Evolutionary conservation across 2,888 invertebrate genomes (phyloP).

Genomic region (Brachyptera risi): DNA sequence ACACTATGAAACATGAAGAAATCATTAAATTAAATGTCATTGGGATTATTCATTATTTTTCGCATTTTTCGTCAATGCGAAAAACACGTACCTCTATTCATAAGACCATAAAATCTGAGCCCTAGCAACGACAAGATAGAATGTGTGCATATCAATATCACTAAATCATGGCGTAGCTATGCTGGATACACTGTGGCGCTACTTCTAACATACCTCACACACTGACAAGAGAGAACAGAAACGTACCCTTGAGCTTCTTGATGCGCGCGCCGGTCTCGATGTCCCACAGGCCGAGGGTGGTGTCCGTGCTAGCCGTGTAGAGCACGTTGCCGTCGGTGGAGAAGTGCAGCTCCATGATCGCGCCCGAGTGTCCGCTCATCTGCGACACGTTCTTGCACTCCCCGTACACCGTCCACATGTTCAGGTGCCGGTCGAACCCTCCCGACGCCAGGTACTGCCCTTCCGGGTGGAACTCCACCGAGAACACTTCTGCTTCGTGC

Average conservation of each 20-base stretch:
- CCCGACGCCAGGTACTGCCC: conserved; percentile 91
- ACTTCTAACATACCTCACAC: too few relatives aligned
- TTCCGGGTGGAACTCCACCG: conserved; percentile 91
- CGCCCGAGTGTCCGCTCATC: conserved; percentile 92
- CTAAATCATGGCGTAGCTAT: too few relatives aligned
- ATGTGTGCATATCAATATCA: too few relatives aligned
- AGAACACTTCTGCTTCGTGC: conserved; percentile 94
- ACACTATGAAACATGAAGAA: too few relatives aligned
- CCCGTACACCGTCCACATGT: conserved; percentile 95
- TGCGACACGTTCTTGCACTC: conserved; percentile 96
- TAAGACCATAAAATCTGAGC: too few relatives aligned
- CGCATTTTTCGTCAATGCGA: too few relatives aligned
- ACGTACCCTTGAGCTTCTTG: conserved; percentile 80
- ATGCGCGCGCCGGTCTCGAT: conserved; percentile 81
- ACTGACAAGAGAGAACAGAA: too few relatives aligned
- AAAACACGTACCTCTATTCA: too few relatives aligned
- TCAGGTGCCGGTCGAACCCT: conserved; percentile 93
- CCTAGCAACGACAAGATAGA: too few relatives aligned
- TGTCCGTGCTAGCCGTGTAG: conserved; percentile 91
- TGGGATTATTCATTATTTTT: too few relatives aligned
- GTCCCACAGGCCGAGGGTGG: conserved; percentile 92
- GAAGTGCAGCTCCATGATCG: conserved; percentile 89
- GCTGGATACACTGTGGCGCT: too few relatives aligned
- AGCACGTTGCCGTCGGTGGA: conserved; percentile 79
- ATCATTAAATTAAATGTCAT: too few relatives aligned